Evolutionary conservation across 2,797 vertebrate genomes (phyloP).

Genomic region (Ara ararauna): DNA sequence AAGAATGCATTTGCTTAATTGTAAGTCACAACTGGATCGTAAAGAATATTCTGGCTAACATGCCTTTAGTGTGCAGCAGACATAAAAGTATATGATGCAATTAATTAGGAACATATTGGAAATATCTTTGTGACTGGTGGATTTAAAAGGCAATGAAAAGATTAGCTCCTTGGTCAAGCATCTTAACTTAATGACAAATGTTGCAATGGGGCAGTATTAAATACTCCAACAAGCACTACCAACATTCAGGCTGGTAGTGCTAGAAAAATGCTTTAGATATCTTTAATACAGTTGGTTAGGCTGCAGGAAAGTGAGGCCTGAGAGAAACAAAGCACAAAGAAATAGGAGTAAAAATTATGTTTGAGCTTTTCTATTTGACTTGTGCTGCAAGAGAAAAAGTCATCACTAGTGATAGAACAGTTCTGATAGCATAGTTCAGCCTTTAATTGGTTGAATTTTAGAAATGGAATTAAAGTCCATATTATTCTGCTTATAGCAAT

Average conservation of each 20-base stretch:
- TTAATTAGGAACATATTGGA: conserved; percentile 48
- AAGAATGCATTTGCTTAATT: not conserved
- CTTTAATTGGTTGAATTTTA: not conserved
- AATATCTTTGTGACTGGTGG: conserved; percentile 2
- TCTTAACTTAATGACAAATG: conserved; percentile 33
- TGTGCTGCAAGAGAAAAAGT: not conserved
- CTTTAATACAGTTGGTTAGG: not conserved
- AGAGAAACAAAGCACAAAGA: not conserved
- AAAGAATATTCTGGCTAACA: not conserved
- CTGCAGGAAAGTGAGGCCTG: not conserved
- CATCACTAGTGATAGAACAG: not conserved
- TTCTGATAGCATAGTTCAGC: not conserved
- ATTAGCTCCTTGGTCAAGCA: conserved; percentile 41
- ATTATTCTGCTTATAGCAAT: not conserved
- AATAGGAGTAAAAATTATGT: not conserved
- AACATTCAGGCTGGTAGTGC: not conserved
- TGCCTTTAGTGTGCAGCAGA: not conserved
- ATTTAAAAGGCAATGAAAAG: conserved; percentile 52
- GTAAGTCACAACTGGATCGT: not conserved
- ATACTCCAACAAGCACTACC: not conserved
- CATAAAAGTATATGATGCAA: conserved; percentile 56
- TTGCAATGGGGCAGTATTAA: not conserved
- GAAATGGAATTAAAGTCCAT: not conserved
- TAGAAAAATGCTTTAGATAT: not conserved
- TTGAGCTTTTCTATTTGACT: not conserved